Evolutionary conservation across 2,888 invertebrate species (phyloP), one percentile per base, ranked within the genome.

Genomic region (Agrotis puta): DNA sequence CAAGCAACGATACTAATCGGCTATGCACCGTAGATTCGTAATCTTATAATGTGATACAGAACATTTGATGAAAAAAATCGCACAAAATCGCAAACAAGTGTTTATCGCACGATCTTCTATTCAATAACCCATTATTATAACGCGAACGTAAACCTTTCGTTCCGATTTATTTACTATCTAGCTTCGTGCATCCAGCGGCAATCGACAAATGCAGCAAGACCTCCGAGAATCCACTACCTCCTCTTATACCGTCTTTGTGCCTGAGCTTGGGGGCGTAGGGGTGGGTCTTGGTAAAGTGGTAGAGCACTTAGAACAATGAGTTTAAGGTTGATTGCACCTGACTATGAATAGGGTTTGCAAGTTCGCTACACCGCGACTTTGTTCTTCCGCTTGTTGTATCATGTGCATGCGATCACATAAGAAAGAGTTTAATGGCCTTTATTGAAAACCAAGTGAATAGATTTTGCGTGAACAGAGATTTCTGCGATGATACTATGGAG

Each of bases 321-420:
- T 94, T 92, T 92, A 86, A 91, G 93, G 93, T 94, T 93, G 93
- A 95, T 94, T 92, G 93, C 94, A 92, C 94, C 91, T 91, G 91
- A 88, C 91, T 91, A 87, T 92, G 92, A 92, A 92, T 92, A 92
- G 91, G 88, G 89, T 79, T 86, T 87, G 88, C 89, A 88, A 88
- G 89, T 90, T 87, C 85, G 88, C 86, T 87, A 86, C 88, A 89
- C 78, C 70, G 79, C 73, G 81, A 82, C 82, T 85, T 81, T 81
- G 83, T 85, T 91, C 93, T 93, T 93, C 93, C 93, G 92, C 89
- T 85, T 88, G 84, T 87, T 82, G 81, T 89, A 91, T 89, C 91
- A 88, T 88, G 90, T 65, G 76, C 91, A 86, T 84, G 82, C 86
- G 85, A 88, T 89, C 86, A 84, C 84, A 85, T 85, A 87, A 88